Evolutionary conservation across 2,113 vertebrate genomes (phyloP).

Genomic region (Chaenogobius annularis): DNA sequence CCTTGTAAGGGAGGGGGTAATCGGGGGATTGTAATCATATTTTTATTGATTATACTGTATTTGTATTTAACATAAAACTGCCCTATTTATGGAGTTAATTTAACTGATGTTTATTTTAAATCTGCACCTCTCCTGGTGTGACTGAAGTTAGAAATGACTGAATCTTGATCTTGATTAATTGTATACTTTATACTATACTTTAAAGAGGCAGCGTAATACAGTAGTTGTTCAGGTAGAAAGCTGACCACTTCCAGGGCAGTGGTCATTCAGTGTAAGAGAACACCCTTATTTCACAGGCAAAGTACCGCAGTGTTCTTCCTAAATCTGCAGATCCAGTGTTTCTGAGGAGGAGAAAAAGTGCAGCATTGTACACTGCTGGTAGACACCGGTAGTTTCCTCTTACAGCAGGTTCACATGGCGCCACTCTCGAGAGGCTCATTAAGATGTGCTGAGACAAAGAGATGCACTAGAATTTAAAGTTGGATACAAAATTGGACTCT

Average conservation of each 20-base stretch:
- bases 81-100: too few species aligned
- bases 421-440: constrained; percentile 55
- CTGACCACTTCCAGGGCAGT: constrained; percentile 58
- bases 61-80: too few species aligned
- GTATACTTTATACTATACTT: neutral
- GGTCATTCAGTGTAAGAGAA: constrained; percentile 55
- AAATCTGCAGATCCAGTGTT: constrained; percentile 62
- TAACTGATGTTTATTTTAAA: too few species aligned
- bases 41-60: too few species aligned
- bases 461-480: constrained; percentile 54
- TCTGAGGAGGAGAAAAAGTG: constrained; percentile 12
- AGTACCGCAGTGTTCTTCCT: constrained; percentile 42
- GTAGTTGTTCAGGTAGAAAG: constrained; percentile 53
- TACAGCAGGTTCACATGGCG: constrained; percentile 53
- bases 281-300: constrained; percentile 53
- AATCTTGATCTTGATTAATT: too few species aligned
- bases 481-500: constrained; percentile 14
- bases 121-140: too few species aligned
- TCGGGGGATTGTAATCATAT: too few species aligned
- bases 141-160: too few species aligned
- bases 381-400: constrained; percentile 60
- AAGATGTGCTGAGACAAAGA: constrained; percentile 59
- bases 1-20: too few species aligned
- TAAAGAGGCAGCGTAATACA: neutral
- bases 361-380: constrained; percentile 48